Conservation (phyloP, 2,888 invertebrate genomes). For the Eilema depressum region DNA sequence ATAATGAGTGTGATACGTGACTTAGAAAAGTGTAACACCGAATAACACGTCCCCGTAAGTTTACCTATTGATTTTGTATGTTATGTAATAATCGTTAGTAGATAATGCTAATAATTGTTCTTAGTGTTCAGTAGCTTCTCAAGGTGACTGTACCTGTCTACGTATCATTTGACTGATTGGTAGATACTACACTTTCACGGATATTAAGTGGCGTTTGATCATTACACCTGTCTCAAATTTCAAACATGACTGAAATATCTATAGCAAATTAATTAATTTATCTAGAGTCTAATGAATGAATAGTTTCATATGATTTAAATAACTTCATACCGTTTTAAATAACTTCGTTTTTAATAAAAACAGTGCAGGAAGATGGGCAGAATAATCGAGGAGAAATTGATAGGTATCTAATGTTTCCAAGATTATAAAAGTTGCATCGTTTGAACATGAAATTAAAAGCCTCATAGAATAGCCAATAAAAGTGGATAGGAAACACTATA, state of each 20-base stretch:
- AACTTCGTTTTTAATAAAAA: too few species aligned
- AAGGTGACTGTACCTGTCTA: not conserved
- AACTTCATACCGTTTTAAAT: too few species aligned
- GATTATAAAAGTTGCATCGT: not conserved
- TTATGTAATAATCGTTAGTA: too few species aligned
- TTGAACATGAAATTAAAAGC: not conserved
- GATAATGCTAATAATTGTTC: too few species aligned
- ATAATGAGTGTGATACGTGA: too few species aligned
- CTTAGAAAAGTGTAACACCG: too few species aligned
- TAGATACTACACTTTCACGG: conserved; percentile 29
- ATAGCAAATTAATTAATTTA: not conserved
- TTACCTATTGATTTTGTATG: too few species aligned
- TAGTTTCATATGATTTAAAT: not conserved
- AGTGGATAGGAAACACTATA: too few species aligned
- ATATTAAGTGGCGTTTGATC: conserved; percentile 20
- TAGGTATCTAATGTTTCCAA: too few species aligned
- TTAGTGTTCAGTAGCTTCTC: not conserved
- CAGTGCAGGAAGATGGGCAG: too few species aligned
- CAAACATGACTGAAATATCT: not conserved
- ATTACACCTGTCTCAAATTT: conserved; percentile 6
- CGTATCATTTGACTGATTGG: conserved; percentile 25
- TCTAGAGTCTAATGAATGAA: not conserved
- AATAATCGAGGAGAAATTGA: too few species aligned
- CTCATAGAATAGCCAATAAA: not conserved
- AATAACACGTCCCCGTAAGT: too few species aligned